A percentile compares a stretch with the other conserved stretches of the same genome.
phyloP scores from a whole-genome alignment of 2,113 vertebrate genomes.

The Heptranchias perlo region DNA sequence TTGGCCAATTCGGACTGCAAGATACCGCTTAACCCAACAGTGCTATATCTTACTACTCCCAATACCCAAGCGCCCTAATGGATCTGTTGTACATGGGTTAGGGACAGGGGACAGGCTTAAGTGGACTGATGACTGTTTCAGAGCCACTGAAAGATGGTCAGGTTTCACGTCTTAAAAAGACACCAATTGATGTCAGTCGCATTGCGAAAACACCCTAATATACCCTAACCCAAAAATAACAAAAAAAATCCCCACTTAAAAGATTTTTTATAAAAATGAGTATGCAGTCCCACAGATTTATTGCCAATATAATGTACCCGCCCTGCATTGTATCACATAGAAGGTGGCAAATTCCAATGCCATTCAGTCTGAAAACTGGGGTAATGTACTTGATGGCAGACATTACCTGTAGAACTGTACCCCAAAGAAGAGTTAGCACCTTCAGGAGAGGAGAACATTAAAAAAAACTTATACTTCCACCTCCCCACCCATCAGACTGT shows the following conservation, averaged over 20 bases:
- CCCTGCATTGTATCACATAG: not conserved
- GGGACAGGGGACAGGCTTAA: not conserved
- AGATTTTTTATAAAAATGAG: not conserved
- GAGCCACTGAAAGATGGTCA: not conserved
- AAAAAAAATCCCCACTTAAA: not conserved
- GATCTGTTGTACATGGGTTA: not conserved
- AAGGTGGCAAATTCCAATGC: not conserved
- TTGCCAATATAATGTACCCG: not conserved
- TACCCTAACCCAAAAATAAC: not conserved
- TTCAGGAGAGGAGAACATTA: not conserved
- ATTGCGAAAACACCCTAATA: not conserved
- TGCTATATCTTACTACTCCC: not conserved
- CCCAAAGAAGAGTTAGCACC: not conserved
- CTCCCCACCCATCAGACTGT: not conserved
- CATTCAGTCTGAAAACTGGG: not conserved
- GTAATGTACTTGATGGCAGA: not conserved
- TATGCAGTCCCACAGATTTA: not conserved
- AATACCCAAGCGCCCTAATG: not conserved
- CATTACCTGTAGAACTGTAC: not conserved
- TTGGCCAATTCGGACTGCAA: not conserved
- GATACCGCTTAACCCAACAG: not conserved
- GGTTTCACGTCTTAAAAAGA: not conserved
- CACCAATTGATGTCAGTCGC: not conserved
- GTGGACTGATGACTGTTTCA: not conserved
- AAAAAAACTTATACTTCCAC: not conserved